These are phyloP conservation scores for Coturnix japonica DNA, from an alignment of 2,113 vertebrate species.

Conservation along the genomic window DNA sequence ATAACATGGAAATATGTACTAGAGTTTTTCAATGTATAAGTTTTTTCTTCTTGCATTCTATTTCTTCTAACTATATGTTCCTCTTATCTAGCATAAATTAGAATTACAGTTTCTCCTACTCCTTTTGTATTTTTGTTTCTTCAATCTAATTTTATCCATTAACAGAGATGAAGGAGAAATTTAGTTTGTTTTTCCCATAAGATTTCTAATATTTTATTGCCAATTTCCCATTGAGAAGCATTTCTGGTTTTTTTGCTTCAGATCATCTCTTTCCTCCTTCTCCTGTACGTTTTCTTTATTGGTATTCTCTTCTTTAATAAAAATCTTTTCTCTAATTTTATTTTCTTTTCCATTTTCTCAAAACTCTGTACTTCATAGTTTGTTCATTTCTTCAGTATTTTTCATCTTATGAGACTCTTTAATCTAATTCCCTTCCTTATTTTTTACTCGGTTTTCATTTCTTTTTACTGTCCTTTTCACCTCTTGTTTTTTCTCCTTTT, in stretches of 20 bases:
- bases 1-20: not conserved
- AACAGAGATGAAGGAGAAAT: not conserved
- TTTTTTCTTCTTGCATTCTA: not conserved
- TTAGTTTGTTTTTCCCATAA: not conserved
- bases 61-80: not conserved
- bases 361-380: not conserved
- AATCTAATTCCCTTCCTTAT: not conserved
- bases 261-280: not conserved
- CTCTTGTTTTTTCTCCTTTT: constrained; percentile 7
- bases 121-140: not conserved
- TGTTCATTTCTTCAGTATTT: not conserved
- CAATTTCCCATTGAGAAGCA: not conserved
- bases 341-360: not conserved
- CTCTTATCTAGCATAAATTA: not conserved
- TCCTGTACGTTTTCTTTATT: not conserved
- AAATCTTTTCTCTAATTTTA: not conserved
- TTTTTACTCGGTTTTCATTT: not conserved
- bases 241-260: not conserved
- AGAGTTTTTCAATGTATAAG: not conserved
- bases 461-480: not conserved
- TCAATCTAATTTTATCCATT: not conserved
- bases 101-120: not conserved
- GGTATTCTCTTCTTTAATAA: not conserved
- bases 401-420: not conserved
- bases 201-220: not conserved